Base-by-base conservation (phyloP, 2,888 invertebrate species). In the Pasiphila rectangulata region DNA sequence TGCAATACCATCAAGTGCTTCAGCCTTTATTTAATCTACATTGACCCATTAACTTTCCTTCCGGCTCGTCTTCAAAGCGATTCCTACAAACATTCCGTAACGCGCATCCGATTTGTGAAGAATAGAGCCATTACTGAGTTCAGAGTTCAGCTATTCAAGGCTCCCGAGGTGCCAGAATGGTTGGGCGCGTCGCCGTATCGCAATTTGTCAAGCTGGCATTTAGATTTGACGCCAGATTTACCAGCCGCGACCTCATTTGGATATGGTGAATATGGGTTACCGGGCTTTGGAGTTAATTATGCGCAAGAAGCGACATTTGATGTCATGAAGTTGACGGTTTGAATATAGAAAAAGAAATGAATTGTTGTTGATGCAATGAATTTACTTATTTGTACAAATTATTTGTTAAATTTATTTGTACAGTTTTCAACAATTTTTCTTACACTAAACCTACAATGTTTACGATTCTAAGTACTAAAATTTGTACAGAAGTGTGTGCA, bases 161-260 rank as follows among this genome's bases (percentile, higher is more conserved):
- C 59, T 60, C 52, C 46, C 45, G 49, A 35, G 63, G 56, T 51
- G 49, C 32, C 48, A 54, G 47, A 54, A 50, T 59, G 61, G 51
- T 47, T 56, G 41, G 45, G 45, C 41, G 50, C 45, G 50, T 17
- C 41, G 72, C 55, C 67, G 70, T 64, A 60, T n/a, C 17, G 32
- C 72, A 56, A 74, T 76, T 75, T 70, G 63, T 74, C 74, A 78
- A 69, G 67, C 30, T 6, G 61, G 52, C 62, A 71, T 75, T 74
- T 64, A 69, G 64, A 69, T 71, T 70, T 64, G 65, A 65, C 66
- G 63, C 58, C 54, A 30, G 30, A 16, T 30, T 30, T 30, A n/a
- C 30, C 16, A 15, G n/a, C 30, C 16, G 7, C 55, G 63, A 59
- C 66, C 59, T 61, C 59, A 64, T 68, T 69, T 51, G 17, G 43